These are phyloP conservation scores for Parazoanthus swiftii DNA, from an alignment of 92 coral and sea anemone genomes.

Conservation along the genomic window DNA sequence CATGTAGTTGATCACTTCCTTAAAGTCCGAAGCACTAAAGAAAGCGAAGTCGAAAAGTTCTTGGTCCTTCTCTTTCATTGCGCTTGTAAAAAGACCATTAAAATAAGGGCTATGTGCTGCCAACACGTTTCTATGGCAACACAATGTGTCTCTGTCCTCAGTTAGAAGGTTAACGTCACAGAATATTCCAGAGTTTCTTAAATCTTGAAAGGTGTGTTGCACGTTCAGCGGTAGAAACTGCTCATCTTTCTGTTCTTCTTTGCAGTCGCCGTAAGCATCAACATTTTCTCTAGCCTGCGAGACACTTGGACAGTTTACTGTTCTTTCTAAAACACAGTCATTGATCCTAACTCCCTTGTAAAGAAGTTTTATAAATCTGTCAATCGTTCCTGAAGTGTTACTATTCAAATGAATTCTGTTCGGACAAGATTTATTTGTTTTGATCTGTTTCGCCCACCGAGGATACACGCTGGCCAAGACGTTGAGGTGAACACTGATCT, in stretches of 20 bases:
- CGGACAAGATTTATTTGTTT: not conserved
- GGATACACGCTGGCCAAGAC: constrained; percentile 30
- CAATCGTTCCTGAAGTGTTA: not conserved
- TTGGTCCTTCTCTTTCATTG: constrained; percentile 22
- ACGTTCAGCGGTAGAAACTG: not conserved
- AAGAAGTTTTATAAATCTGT: constrained; percentile 16
- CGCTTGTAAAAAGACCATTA: not conserved
- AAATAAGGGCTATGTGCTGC: constrained; percentile 38
- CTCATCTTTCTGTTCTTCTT: not conserved
- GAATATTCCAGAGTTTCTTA: not conserved
- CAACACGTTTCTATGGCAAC: constrained; percentile 39
- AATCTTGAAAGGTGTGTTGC: constrained; percentile 4
- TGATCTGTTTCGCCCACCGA: not conserved
- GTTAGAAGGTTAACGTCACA: constrained; percentile 15
- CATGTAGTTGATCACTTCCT: constrained; percentile 27
- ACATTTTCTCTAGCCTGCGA: not conserved
- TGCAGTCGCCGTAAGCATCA: not conserved
- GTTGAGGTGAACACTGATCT: constrained; percentile 11
- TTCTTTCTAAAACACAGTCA: constrained; percentile 3
- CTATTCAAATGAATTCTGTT: constrained; percentile 9
- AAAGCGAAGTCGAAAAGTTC: constrained; percentile 17
- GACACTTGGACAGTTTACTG: not conserved
- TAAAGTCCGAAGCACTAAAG: constrained; percentile 5
- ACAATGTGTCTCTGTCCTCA: not conserved
- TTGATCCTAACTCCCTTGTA: not conserved